These are phyloP conservation scores for Pocillopora verrucosa DNA, from an alignment of 64 coral and sea anemone genomes.

Conservation along the genomic window DNA sequence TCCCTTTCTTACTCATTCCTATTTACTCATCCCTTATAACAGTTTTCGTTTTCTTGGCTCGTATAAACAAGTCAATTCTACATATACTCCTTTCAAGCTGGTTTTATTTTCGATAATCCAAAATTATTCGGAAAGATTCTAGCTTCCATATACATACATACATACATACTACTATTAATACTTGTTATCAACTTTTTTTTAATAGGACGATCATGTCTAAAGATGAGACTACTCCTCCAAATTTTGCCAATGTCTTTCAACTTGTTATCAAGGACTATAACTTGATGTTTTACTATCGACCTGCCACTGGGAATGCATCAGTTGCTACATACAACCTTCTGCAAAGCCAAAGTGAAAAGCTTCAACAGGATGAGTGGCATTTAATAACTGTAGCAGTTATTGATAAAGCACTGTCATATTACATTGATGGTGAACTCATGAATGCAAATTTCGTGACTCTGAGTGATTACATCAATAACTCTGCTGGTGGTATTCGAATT, in stretches of 20 bases:
- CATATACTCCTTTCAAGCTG: too few species aligned
- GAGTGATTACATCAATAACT: conserved; percentile 30
- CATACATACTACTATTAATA: too few species aligned
- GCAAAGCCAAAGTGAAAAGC: conserved; percentile 56
- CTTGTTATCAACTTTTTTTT: neutral
- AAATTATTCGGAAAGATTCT: too few species aligned
- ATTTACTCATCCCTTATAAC: too few species aligned
- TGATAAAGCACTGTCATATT: conserved; percentile 81
- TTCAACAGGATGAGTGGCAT: conserved; percentile 67
- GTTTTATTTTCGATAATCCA: too few species aligned
- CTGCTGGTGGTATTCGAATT: conserved; percentile 11
- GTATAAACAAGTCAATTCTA: too few species aligned
- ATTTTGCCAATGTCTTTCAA: conserved; percentile 46
- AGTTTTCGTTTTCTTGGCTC: too few species aligned
- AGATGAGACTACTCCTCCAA: neutral
- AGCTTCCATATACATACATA: too few species aligned
- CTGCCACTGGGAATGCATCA: conserved; percentile 22
- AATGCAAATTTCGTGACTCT: conserved; percentile 15
- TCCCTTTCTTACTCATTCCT: too few species aligned
- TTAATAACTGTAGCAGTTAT: conserved; percentile 81
- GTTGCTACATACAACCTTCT: conserved; percentile 41
- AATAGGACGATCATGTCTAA: conserved; percentile 63
- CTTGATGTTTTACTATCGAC: conserved; percentile 51
- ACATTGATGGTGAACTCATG: conserved; percentile 87
- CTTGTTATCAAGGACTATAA: conserved; percentile 62